A percentile compares a stretch with the other conserved stretches of the same genome.
Evolutionary conservation across 2,113 vertebrate species (phyloP).

Genomic region (Galbula dea): DNA sequence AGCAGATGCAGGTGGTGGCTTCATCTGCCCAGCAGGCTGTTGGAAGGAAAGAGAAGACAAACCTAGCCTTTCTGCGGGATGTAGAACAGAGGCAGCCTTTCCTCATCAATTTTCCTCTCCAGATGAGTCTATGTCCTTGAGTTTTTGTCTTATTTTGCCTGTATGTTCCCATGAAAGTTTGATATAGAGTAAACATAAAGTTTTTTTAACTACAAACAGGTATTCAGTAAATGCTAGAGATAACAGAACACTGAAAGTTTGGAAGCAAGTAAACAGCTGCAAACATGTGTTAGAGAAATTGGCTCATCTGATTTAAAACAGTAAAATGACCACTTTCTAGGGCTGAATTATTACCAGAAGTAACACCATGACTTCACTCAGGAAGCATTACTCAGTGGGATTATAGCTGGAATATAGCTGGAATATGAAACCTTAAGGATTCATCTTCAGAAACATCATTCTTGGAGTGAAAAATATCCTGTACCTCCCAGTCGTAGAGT

Average conservation of each 20-base stretch:
- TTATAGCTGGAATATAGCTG: background rate
- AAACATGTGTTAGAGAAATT: background rate
- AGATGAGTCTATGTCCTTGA: background rate
- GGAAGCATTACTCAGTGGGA: constrained; percentile 35
- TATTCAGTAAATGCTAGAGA: background rate
- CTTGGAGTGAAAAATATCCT: constrained; percentile 26
- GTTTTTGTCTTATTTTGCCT: background rate
- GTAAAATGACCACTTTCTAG: background rate
- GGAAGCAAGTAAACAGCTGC: background rate
- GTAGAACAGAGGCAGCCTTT: background rate
- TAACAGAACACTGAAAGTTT: background rate
- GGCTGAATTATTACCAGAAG: background rate
- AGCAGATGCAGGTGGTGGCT: background rate
- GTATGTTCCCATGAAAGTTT: background rate
- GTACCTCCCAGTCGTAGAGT: background rate
- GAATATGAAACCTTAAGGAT: background rate
- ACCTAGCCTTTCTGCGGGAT: background rate
- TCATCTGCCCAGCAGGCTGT: background rate
- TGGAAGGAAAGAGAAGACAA: background rate
- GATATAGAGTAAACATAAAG: background rate
- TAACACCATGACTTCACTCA: constrained; percentile 36
- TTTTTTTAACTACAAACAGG: background rate
- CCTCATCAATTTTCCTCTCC: background rate
- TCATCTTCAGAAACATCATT: constrained; percentile 31
- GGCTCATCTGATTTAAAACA: background rate